Evolutionary conservation across 2,797 vertebrate species (phyloP).

Genomic region (Cichlasoma orientale): DNA sequence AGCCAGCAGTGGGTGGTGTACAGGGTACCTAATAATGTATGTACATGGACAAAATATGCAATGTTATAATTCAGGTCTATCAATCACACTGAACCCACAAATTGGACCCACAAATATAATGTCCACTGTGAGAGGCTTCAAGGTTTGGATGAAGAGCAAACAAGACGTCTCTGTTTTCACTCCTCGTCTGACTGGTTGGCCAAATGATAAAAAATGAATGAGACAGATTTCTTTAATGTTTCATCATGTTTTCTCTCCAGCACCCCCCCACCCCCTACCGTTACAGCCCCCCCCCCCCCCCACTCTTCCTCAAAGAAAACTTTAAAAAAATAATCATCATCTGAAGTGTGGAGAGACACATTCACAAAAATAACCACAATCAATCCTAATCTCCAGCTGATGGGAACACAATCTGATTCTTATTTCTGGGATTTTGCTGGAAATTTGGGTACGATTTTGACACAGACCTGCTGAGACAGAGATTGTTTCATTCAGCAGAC

Average conservation of each 20-base stretch:
- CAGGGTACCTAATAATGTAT: accelerated
- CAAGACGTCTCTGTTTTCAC: not conserved
- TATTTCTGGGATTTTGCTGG: not conserved
- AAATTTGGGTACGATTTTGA: not conserved
- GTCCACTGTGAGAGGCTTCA: not conserved
- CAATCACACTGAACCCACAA: too few relatives aligned
- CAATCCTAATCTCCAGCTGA: not conserved
- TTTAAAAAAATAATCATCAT: not conserved
- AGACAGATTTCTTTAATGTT: not conserved
- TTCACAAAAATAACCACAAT: not conserved
- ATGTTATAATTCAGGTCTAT: not conserved
- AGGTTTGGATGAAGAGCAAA: not conserved
- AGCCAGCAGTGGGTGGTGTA: not conserved
- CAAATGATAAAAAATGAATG: not conserved
- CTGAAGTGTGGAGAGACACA: not conserved
- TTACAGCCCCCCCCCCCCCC: not conserved
- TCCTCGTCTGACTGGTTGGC: not conserved
- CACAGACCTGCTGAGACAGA: not conserved
- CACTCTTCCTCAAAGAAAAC: not conserved
- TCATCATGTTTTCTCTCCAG: not conserved
- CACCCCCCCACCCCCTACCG: not conserved
- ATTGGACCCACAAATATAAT: accelerated
- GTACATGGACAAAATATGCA: not conserved
- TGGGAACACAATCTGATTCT: not conserved
- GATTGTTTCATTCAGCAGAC: not conserved